Evolutionary conservation across 1,140 invertebrate species (phyloP).

Genomic region (Euura saliciscinereae): DNA sequence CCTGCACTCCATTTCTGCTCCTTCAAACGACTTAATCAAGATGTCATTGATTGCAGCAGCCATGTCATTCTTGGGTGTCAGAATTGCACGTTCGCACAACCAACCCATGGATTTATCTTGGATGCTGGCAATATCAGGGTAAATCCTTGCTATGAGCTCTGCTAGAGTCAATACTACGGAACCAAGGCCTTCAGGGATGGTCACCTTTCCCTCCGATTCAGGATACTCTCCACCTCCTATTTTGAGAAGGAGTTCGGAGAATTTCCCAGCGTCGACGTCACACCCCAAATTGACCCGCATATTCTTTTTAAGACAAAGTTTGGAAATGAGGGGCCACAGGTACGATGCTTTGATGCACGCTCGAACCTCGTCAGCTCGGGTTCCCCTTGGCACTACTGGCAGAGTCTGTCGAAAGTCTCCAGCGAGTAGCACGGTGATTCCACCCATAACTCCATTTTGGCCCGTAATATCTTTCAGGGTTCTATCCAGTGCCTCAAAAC

Average conservation of each 20-base stretch:
- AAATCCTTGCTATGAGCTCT: constrained; percentile 2
- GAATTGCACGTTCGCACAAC: constrained; percentile 33
- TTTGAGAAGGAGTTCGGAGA: constrained; percentile 3
- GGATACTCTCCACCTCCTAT: not conserved
- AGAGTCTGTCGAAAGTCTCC: constrained; percentile 53
- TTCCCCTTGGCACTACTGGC: constrained; percentile 42
- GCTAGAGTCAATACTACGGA: not conserved
- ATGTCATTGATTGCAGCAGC: constrained; percentile 27
- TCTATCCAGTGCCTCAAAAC: constrained; percentile 33
- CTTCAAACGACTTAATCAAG: constrained; percentile 28
- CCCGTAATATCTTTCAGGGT: constrained; percentile 32
- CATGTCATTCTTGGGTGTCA: constrained; percentile 36
- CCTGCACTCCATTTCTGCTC: constrained; percentile 32
- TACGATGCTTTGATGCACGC: constrained; percentile 43
- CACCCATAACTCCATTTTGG: constrained; percentile 29
- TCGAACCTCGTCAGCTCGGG: constrained; percentile 41
- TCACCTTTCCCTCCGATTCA: not conserved
- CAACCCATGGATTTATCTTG: constrained; percentile 20
- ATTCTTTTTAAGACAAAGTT: constrained; percentile 18
- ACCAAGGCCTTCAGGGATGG: constrained; percentile 1
- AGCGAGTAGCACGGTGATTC: constrained; percentile 33
- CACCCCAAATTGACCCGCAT: constrained; percentile 17
- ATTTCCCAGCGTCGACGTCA: constrained; percentile 11
- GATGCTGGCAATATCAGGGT: constrained; percentile 18
- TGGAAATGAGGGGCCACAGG: constrained; percentile 31